phyloP scores from a whole-genome alignment of 2,797 vertebrate genomes.

The Microcaecilia unicolor region DNA sequence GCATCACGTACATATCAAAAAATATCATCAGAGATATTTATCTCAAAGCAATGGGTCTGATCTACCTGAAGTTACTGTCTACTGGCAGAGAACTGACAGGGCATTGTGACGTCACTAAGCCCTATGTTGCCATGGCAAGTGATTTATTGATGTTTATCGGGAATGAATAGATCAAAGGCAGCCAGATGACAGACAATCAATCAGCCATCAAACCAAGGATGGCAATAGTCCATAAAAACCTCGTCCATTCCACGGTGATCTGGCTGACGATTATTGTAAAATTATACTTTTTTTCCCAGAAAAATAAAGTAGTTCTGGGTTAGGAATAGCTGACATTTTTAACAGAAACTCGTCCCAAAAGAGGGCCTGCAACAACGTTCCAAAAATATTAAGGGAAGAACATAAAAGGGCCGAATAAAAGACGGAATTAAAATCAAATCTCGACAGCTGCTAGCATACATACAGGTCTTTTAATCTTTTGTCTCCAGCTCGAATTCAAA shows the following conservation, averaged over 20 bases:
- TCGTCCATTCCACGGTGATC: conserved; percentile 61
- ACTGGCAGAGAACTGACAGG: conserved; percentile 56
- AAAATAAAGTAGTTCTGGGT: conserved; percentile 28
- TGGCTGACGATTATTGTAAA: conserved; percentile 56
- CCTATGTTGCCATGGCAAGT: conserved; percentile 67
- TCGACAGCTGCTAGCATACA: conserved; percentile 44
- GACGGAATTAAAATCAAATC: conserved; percentile 36
- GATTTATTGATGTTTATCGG: conserved; percentile 97
- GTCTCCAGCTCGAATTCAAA: conserved; percentile 30
- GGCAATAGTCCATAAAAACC: conserved; percentile 83
- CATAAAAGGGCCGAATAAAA: conserved; percentile 6
- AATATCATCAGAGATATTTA: conserved; percentile 24
- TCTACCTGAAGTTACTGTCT: conserved; percentile 41
- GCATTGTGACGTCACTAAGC: conserved; percentile 73
- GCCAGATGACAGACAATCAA: conserved; percentile 82
- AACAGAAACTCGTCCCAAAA: neutral
- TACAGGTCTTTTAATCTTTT: conserved; percentile 27
- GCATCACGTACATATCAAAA: too few relatives aligned
- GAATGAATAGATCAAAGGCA: conserved; percentile 79
- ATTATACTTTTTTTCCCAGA: conserved; percentile 40
- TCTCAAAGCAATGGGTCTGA: conserved; percentile 15
- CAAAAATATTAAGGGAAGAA: neutral
- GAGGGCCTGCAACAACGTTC: conserved; percentile 19
- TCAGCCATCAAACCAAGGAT: conserved; percentile 94
- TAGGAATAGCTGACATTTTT: conserved; percentile 39